These are phyloP conservation scores for Lindbergichthys nudifrons DNA, from an alignment of 2,797 vertebrate genomes.

Conservation along the genomic window DNA sequence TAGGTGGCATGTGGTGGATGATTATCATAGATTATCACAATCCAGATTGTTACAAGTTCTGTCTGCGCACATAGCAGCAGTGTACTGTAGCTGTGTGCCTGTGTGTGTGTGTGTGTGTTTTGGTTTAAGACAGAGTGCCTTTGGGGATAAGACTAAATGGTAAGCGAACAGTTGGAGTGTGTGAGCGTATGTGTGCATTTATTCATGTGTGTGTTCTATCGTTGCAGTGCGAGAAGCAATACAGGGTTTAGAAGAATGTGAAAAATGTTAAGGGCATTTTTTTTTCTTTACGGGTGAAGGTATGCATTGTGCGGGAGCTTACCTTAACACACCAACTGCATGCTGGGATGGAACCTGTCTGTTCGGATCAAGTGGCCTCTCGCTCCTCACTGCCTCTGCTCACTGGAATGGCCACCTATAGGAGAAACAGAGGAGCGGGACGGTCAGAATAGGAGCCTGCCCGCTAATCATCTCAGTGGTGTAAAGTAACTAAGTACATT, in stretches of 20 bases:
- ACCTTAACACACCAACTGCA: slow-evolving; percentile 98
- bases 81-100: slow-evolving; percentile 77
- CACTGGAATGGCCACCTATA: slow-evolving; percentile 78
- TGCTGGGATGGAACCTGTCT: slow-evolving; percentile 93
- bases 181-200: slow-evolving; percentile 63
- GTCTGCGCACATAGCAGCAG: slow-evolving; percentile 78
- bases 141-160: slow-evolving; percentile 84
- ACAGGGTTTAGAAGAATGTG: slow-evolving; percentile 30
- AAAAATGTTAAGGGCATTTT: slow-evolving; percentile 16
- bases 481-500: no score
- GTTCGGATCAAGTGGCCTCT: slow-evolving; percentile 88
- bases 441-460: slow-evolving; percentile 44
- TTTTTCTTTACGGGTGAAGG: neutral
- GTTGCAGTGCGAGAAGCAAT: slow-evolving; percentile 57
- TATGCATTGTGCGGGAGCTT: slow-evolving; percentile 68
- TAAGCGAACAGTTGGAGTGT: slow-evolving; percentile 82
- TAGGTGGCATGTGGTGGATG: slow-evolving; percentile 85
- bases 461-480: no score
- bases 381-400: slow-evolving; percentile 83
- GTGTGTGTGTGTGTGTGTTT: slow-evolving; percentile 56
- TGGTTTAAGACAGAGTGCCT: slow-evolving; percentile 80
- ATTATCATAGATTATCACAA: slow-evolving; percentile 86
- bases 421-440: slow-evolving; percentile 73
- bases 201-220: slow-evolving; percentile 64
- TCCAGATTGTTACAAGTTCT: slow-evolving; percentile 86